Percentiles rank a stretch among this genome's conserved stretches.
Evolutionary conservation across 2,113 vertebrate species (phyloP).

Genomic region (Spea multiplicata): DNA sequence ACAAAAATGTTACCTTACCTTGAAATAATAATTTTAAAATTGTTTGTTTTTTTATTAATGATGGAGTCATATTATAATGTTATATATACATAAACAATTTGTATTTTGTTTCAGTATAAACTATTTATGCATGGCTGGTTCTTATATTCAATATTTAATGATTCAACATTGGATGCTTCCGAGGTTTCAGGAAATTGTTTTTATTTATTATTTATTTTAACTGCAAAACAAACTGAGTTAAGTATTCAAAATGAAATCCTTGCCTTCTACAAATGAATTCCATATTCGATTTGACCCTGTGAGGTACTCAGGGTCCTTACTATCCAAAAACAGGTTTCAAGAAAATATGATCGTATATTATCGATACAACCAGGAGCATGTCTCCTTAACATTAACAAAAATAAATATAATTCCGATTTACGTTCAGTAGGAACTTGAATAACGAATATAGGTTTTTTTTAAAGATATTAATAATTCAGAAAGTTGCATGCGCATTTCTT

Average conservation of each 20-base stretch:
- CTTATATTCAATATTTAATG: constrained; percentile 15
- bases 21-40: constrained; percentile 10
- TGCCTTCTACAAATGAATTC: background rate
- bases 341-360: too few species aligned
- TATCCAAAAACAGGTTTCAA: too few species aligned
- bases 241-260: too few species aligned
- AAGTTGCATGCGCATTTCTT: too few species aligned
- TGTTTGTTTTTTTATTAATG: constrained; percentile 5
- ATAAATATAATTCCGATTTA: too few species aligned
- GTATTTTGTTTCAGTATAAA: constrained; percentile 16
- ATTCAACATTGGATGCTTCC: background rate
- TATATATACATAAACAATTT: constrained; percentile 19
- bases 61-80: constrained; percentile 10
- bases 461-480: too few species aligned
- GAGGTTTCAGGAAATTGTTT: background rate
- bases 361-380: too few species aligned
- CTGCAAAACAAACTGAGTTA: background rate
- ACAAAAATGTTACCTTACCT: constrained; percentile 10
- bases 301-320: too few species aligned
- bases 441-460: too few species aligned
- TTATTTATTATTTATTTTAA: constrained; percentile 5
- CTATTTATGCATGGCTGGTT: constrained; percentile 7
- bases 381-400: too few species aligned
- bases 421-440: too few species aligned
- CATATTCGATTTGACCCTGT: background rate